Evolutionary conservation across 2,797 vertebrate species (phyloP), one percentile per base, ranked within the genome.

Genomic region (Malurus leucopterus): DNA sequence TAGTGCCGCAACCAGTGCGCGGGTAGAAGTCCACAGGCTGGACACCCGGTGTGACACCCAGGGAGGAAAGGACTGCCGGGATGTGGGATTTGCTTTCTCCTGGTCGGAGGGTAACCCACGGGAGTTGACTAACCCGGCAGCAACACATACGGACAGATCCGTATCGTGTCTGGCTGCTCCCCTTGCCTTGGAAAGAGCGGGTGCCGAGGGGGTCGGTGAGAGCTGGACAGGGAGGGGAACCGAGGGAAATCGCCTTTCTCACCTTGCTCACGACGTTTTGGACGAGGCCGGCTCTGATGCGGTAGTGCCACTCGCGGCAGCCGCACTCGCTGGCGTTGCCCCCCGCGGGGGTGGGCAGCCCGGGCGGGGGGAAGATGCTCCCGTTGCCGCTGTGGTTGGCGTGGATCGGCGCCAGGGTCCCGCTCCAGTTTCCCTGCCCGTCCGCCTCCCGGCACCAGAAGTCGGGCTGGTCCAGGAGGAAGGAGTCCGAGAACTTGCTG

Each of bases 191-290:
- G 80, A 49, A 44, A 8, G 11, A 15, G 9, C 1, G 2, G 16
- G 21, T 8, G 10, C 13, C 5, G 4, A 17, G 36, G 29, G 67
- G 16, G 18, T 46, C 24, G 3, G 5, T 0, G 38, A 38, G 44
- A 29, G 27, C 29, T 13, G 47, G 46, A 2, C 2, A 8, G 23
- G 18, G 36, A 15, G 1, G 3, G 14, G 24, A 4, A 1, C 12
- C 2, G 43, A 46, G 27, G 19, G 22, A 47, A 86, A 38, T 13
- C 13, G 17, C 63, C 18, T 47, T 36, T 83, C 96, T 97, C 97
- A 99, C 99, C 99, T 99, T 98, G 88, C 98, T 99, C 26, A 99
- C 99, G 74, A 99, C 98, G 91, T 99, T 99, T 72, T 98, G 97
- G 57, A 97, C 96, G 4, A 99, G 98, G 72, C 99, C 99, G 1